phyloP scores from a whole-genome alignment of 1,140 invertebrate genomes.

The Stratiolaelaps scimitus region DNA sequence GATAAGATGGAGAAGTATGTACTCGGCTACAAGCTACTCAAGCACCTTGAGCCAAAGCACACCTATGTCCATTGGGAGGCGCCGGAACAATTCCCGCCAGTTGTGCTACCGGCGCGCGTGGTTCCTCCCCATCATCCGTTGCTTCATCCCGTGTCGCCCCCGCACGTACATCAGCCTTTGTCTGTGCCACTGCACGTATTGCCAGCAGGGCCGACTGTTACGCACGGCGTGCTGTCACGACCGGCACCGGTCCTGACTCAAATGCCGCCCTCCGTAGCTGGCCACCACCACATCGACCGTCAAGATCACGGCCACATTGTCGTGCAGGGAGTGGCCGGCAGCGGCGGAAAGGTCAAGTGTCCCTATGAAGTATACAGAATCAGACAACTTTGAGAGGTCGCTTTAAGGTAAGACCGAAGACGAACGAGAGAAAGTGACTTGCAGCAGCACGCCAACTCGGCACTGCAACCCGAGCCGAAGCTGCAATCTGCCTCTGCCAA shows the following conservation, averaged over 20 bases:
- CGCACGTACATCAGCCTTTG: background rate
- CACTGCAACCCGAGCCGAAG: no score
- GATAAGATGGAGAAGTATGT: conserved; percentile 27
- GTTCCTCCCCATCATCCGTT: conserved; percentile 15
- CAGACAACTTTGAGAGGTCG: conserved; percentile 9
- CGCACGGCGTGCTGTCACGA: background rate
- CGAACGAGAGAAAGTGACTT: no score
- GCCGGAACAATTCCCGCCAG: conserved; percentile 17
- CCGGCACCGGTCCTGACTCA: background rate
- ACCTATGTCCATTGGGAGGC: conserved; percentile 27
- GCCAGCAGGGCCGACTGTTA: background rate
- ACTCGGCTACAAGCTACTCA: conserved; percentile 20
- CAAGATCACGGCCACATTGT: conserved; percentile 10
- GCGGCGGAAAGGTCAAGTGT: conserved; percentile 12
- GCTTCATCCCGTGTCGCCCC: background rate
- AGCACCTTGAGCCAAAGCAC: conserved; percentile 22
- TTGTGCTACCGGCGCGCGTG: conserved; percentile 13
- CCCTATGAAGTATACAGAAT: conserved; percentile 27
- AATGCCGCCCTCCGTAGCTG: background rate
- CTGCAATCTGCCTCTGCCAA: no score
- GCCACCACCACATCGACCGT: conserved; percentile 2
- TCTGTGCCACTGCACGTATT: background rate
- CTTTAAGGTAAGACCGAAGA: no score
- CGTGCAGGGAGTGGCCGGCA: background rate
- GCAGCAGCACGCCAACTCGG: no score